These are phyloP conservation scores for Caenorhabditis japonica DNA, from an alignment of 2,888 invertebrate genomes.

Conservation along the genomic window DNA sequence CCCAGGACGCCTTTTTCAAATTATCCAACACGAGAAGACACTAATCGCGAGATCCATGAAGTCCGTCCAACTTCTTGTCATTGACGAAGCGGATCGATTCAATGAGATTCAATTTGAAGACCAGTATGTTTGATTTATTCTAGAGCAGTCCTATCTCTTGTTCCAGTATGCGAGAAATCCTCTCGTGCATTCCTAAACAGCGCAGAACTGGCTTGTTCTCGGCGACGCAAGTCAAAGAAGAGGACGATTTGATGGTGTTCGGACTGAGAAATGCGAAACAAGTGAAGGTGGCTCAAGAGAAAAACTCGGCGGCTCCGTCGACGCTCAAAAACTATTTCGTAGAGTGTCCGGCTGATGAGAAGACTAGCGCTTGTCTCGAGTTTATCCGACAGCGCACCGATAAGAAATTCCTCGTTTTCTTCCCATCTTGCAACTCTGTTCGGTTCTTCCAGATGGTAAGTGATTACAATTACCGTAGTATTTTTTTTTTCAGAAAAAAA, in stretches of 20 bases:
- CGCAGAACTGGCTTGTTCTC: slow-evolving; percentile 97
- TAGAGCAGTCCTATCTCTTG: background rate
- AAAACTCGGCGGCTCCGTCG: slow-evolving; percentile 58
- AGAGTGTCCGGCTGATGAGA: slow-evolving; percentile 84
- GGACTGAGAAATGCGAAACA: slow-evolving; percentile 80
- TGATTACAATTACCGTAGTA: background rate
- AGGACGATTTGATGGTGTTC: slow-evolving; percentile 90
- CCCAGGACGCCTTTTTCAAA: slow-evolving; percentile 91
- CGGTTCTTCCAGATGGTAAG: slow-evolving; percentile 85
- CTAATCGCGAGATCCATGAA: slow-evolving; percentile 44
- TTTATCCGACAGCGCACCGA: slow-evolving; percentile 82
- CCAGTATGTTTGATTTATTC: slow-evolving; percentile 57
- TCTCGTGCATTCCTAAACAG: slow-evolving; percentile 91
- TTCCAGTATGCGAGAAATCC: slow-evolving; percentile 86
- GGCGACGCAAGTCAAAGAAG: slow-evolving; percentile 95
- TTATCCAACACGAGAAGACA: slow-evolving; percentile 78
- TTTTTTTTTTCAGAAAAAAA: too few species aligned
- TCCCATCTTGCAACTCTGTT: slow-evolving; percentile 95
- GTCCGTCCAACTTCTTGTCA: slow-evolving; percentile 84
- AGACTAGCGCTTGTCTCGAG: slow-evolving; percentile 85
- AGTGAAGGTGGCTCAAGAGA: slow-evolving; percentile 60
- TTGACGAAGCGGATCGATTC: slow-evolving; percentile 96
- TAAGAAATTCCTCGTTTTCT: slow-evolving; percentile 83
- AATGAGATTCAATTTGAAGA: slow-evolving; percentile 91
- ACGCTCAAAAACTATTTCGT: slow-evolving; percentile 64